These are phyloP conservation scores for Heliconius charithonia DNA, from an alignment of 2,888 invertebrate genomes.

Conservation along the genomic window DNA sequence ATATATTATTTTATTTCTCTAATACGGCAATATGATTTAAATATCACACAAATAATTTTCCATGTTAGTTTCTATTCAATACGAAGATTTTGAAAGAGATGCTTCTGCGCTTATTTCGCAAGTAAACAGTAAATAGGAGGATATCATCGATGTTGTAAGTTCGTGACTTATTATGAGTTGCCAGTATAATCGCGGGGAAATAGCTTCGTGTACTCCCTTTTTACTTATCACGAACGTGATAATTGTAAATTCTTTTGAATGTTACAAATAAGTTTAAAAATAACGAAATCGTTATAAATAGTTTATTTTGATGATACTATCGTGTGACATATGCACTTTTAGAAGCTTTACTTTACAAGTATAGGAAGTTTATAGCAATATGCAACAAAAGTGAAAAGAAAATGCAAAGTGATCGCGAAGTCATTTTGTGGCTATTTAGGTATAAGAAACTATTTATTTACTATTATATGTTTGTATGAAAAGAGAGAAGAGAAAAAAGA, in stretches of 20 bases:
- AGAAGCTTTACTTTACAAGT: not conserved
- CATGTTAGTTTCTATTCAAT: slow-evolving; percentile 5
- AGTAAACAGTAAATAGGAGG: slow-evolving; percentile 52
- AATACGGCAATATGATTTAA: not conserved
- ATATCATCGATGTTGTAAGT: slow-evolving; percentile 63
- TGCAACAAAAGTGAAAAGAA: too few species aligned
- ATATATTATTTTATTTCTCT: not conserved
- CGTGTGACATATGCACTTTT: not conserved
- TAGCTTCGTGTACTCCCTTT: slow-evolving; percentile 35
- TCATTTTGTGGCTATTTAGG: too few species aligned
- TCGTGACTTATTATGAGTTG: slow-evolving; percentile 65
- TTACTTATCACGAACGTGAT: slow-evolving; percentile 37
- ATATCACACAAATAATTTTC: not conserved
- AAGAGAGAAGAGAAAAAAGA: too few species aligned
- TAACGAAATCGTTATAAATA: not conserved
- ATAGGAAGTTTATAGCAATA: not conserved
- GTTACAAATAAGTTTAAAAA: not conserved
- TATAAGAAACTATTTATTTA: too few species aligned
- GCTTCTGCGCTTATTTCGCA: slow-evolving; percentile 41
- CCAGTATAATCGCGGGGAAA: slow-evolving; percentile 38
- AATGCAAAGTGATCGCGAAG: too few species aligned
- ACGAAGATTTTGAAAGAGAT: slow-evolving; percentile 37
- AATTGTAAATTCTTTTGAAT: slow-evolving; percentile 29
- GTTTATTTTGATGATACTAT: not conserved
- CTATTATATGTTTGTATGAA: too few species aligned